Conservation (phyloP, 2,888 invertebrate genomes). For the Folsomia manolachei region DNA sequence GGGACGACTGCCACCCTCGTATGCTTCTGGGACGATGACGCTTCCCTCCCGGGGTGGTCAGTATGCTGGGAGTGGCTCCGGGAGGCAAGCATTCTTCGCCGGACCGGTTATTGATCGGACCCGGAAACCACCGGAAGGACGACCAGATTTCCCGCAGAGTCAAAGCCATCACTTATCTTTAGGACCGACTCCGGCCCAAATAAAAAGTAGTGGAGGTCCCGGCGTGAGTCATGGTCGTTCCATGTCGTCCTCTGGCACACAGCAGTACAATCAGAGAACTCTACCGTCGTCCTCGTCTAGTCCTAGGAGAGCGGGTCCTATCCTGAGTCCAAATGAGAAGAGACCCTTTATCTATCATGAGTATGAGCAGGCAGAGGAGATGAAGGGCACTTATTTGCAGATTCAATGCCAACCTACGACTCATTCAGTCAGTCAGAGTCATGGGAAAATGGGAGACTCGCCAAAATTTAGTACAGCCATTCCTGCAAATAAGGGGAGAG, state of each 20-base stretch:
- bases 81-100: conserved; percentile 11
- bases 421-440: no score
- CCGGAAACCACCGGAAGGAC: conserved; percentile 40
- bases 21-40: conserved; percentile 42
- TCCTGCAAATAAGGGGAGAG: conserved; percentile 5
- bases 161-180: conserved; percentile 35
- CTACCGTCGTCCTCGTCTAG: conserved; percentile 44
- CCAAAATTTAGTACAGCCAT: conserved; percentile 23
- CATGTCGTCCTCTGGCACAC: background rate
- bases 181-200: conserved; percentile 48
- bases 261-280: conserved; percentile 29
- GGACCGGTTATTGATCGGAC: conserved; percentile 44
- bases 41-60: conserved; percentile 42
- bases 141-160: no score
- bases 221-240: conserved; percentile 23
- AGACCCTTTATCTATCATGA: conserved; percentile 33
- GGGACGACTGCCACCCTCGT: background rate
- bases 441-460: conserved; percentile 28
- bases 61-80: conserved; percentile 18
- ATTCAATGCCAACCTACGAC: conserved; percentile 48
- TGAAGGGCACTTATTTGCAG: conserved; percentile 47
- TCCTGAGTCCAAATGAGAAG: conserved; percentile 43
- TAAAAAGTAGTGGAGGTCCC: conserved; percentile 24
- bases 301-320: conserved; percentile 40
- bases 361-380: conserved; percentile 35